Percentiles rank a stretch among this genome's conserved stretches.
These are phyloP conservation scores for Dryas iulia DNA, from an alignment of 1,140 invertebrate genomes.

Conservation along the genomic window DNA sequence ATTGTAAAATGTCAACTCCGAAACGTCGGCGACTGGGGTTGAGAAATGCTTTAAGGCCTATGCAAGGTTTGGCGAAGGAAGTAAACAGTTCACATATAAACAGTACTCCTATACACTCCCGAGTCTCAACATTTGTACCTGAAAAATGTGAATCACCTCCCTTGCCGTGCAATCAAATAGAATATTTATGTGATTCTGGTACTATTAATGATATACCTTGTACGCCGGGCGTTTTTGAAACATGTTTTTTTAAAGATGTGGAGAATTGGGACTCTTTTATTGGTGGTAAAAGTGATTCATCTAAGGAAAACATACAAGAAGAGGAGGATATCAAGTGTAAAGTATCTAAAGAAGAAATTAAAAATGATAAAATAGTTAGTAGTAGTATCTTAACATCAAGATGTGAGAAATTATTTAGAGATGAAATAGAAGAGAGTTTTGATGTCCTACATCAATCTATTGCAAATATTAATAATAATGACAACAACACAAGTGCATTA, in stretches of 20 bases:
- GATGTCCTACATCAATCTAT: constrained; percentile 61
- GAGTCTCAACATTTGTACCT: constrained; percentile 21
- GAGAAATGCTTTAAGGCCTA: constrained; percentile 21
- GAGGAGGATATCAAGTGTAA: constrained; percentile 43
- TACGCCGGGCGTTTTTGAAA: constrained; percentile 45
- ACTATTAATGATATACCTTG: constrained; percentile 52
- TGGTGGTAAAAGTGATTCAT: constrained; percentile 28
- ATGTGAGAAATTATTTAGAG: constrained; percentile 43
- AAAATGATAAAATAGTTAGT: constrained; percentile 28
- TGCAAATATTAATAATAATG: constrained; percentile 40
- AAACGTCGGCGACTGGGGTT: constrained; percentile 55
- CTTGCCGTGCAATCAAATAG: constrained; percentile 68
- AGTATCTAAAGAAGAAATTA: constrained; percentile 46
- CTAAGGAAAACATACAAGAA: constrained; percentile 25
- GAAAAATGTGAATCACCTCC: constrained; percentile 59
- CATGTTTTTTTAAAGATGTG: constrained; percentile 36
- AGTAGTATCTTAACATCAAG: constrained; percentile 30
- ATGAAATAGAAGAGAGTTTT: constrained; percentile 54
- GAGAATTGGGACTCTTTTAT: constrained; percentile 52
- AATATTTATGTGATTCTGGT: constrained; percentile 59
- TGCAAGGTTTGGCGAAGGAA: background rate
- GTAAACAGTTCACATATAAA: constrained; percentile 22
- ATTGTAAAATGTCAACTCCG: constrained; percentile 45
- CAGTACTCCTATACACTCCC: constrained; percentile 37
- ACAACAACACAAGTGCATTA: constrained; percentile 39